Conservation (phyloP, 2,113 vertebrate genomes). For the Pterocles gutturalis region DNA sequence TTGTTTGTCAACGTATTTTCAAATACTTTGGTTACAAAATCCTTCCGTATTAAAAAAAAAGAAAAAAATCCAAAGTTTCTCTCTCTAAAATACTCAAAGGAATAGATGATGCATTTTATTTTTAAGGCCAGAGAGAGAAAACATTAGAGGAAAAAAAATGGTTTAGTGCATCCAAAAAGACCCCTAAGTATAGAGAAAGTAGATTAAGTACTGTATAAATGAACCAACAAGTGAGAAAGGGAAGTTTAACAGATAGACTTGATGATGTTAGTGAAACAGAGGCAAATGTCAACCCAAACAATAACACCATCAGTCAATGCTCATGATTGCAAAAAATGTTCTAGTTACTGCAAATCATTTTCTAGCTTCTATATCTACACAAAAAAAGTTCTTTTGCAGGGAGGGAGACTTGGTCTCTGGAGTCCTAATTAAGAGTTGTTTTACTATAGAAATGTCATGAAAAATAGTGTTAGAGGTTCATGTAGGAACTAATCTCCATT, state of each 20-base stretch:
- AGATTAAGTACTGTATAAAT: neutral
- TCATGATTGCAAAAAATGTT: neutral
- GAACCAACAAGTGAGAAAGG: neutral
- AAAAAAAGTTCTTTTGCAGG: neutral
- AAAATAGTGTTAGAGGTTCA: neutral
- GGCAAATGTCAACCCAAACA: neutral
- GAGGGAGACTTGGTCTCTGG: neutral
- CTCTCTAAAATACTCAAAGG: neutral
- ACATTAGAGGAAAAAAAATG: neutral
- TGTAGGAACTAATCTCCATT: neutral
- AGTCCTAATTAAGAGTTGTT: conserved; percentile 30
- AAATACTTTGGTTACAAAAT: neutral
- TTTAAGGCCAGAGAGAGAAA: neutral
- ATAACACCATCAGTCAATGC: neutral
- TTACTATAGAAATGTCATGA: neutral
- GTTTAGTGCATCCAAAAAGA: neutral
- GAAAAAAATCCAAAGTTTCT: neutral
- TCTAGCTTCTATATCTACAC: neutral
- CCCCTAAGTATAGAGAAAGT: neutral
- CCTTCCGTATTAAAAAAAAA: neutral
- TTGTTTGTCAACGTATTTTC: neutral
- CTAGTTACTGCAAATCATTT: neutral
- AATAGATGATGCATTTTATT: neutral
- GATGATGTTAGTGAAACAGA: neutral
- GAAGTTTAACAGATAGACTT: neutral